Percentiles rank a stretch among this genome's conserved stretches.
These are phyloP conservation scores for Peromyscus californicus DNA, from an alignment of 2,113 vertebrate genomes.

Conservation along the genomic window DNA sequence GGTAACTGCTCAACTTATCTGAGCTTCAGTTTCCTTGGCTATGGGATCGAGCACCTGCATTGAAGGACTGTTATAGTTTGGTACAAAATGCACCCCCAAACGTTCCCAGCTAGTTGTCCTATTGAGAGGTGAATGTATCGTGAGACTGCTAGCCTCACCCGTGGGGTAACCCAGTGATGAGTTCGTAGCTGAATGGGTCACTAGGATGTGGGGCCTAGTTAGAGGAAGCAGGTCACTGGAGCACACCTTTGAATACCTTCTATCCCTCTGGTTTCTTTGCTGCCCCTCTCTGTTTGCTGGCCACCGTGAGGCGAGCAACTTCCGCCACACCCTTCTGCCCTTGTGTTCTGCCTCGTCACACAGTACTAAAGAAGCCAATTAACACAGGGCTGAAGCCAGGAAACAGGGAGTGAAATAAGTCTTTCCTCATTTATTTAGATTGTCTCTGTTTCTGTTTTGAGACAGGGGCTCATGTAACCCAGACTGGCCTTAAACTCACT, in stretches of 20 bases:
- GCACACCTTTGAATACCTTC: background rate
- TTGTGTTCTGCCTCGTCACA: background rate
- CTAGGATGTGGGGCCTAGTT: background rate
- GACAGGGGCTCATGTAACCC: background rate
- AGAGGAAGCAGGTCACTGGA: background rate
- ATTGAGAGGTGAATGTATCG: background rate
- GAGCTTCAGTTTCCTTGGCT: background rate
- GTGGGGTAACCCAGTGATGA: background rate
- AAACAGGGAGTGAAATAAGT: background rate
- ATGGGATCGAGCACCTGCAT: background rate
- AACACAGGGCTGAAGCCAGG: background rate
- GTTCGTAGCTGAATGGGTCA: background rate
- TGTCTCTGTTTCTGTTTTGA: background rate
- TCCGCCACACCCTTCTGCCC: background rate
- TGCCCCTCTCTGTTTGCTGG: background rate
- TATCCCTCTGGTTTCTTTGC: background rate
- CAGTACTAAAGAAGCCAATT: background rate
- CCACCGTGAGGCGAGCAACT: background rate
- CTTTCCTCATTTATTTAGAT: background rate
- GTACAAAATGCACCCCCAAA: background rate
- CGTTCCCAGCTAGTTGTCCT: background rate
- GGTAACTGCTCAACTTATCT: background rate
- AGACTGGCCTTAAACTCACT: background rate
- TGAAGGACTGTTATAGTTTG: background rate
- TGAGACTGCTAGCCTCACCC: background rate